Evolutionary conservation across 2,888 invertebrate species (phyloP).

Genomic region (Salticus scenicus): DNA sequence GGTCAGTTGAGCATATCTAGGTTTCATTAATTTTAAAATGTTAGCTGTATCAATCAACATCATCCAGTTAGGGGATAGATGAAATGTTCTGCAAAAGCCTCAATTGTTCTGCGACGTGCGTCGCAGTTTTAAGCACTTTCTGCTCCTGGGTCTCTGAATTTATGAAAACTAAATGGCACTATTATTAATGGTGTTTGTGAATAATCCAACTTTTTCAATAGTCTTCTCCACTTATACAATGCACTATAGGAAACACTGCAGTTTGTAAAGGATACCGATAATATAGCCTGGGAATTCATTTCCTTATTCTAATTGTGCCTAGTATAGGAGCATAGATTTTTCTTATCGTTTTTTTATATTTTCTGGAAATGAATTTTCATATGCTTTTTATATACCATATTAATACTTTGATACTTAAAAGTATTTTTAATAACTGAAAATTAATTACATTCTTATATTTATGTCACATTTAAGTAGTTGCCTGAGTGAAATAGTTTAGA

Average conservation of each 20-base stretch:
- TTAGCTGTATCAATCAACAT: no score
- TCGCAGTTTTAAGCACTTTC: no score
- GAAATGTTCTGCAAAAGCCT: no score
- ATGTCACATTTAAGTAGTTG: neutral
- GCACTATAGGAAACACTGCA: conserved; percentile 6
- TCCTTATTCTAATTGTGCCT: conserved; percentile 15
- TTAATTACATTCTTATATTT: neutral
- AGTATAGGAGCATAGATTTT: conserved; percentile 8
- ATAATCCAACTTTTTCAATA: no score
- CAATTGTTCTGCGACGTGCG: no score
- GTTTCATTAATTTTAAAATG: no score
- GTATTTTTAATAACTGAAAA: conserved; percentile 16
- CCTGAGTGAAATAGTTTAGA: neutral
- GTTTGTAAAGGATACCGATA: neutral
- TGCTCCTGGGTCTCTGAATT: no score
- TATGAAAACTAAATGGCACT: no score
- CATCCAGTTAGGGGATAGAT: no score
- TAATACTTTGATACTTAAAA: conserved; percentile 9
- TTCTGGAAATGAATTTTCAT: conserved; percentile 4
- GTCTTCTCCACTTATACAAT: no score
- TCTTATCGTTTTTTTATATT: neutral
- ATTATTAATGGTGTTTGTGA: no score
- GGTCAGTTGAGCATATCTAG: no score
- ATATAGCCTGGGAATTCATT: neutral
- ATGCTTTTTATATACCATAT: conserved; percentile 14